Evolutionary conservation across 2,113 vertebrate genomes (phyloP).

Genomic region (Notechis scutatus): DNA sequence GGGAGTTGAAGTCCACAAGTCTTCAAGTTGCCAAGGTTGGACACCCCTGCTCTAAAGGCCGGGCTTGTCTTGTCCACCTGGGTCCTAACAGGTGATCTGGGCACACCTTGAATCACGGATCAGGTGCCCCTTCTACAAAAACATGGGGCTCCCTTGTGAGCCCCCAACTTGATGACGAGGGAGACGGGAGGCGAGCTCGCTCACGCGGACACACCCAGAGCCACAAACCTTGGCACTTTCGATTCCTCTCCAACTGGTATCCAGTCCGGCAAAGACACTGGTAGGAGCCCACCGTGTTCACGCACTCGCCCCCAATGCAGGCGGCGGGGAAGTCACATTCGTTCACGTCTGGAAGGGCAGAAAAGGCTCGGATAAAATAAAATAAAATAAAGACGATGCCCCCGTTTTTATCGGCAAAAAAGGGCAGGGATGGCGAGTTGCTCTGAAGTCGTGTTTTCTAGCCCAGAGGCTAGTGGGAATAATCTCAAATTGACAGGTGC

Average conservation of each 20-base stretch:
- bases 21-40: too few species aligned
- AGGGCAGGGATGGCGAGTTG: neutral
- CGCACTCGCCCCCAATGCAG: slow-evolving; percentile 83
- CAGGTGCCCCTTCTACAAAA: neutral
- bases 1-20: too few species aligned
- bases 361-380: too few species aligned
- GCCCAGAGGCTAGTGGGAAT: neutral
- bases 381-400: neutral
- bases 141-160: too few species aligned
- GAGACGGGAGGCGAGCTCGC: neutral
- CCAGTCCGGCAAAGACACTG: slow-evolving; percentile 82
- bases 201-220: neutral
- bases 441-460: too few species aligned
- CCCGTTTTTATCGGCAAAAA: neutral
- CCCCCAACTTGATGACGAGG: neutral
- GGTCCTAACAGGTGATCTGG: too few species aligned
- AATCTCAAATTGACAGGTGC: neutral
- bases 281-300: slow-evolving; percentile 87
- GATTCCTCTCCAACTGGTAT: slow-evolving; percentile 74
- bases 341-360: slow-evolving; percentile 76
- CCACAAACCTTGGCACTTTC: slow-evolving; percentile 79
- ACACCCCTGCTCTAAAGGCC: too few species aligned
- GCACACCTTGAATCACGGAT: neutral
- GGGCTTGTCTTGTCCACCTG: too few species aligned
- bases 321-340: slow-evolving; percentile 80